Percentiles rank a stretch among this genome's conserved stretches.
Evolutionary conservation across 2,113 vertebrate species (phyloP).

Genomic region (Lepus europaeus): DNA sequence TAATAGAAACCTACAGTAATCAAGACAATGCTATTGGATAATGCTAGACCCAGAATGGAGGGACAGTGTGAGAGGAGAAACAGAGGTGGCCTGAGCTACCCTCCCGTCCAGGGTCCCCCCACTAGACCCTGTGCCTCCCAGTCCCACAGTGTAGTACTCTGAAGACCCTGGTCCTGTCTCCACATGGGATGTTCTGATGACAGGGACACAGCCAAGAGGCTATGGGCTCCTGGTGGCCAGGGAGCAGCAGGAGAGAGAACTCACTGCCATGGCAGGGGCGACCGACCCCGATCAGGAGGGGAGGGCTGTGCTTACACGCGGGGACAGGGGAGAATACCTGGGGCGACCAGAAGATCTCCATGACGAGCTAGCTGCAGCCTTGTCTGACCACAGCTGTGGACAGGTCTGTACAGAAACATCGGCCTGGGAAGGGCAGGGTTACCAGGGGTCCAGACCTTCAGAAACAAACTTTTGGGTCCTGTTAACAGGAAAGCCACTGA

Average conservation of each 20-base stretch:
- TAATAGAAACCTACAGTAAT: not conserved
- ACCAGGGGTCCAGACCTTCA: not conserved
- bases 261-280: not conserved
- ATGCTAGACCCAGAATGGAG: not conserved
- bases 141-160: not conserved
- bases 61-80: not conserved
- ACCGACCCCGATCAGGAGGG: not conserved
- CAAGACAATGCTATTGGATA: not conserved
- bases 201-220: not conserved
- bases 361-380: not conserved
- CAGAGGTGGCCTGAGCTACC: not conserved
- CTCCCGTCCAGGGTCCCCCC: not conserved
- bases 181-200: not conserved
- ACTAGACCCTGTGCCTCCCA: not conserved
- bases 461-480: not conserved
- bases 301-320: not conserved
- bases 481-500: not conserved
- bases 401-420: not conserved
- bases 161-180: not conserved
- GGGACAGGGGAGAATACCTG: not conserved
- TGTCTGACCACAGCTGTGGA: not conserved
- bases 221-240: not conserved
- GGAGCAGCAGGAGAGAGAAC: not conserved
- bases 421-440: not conserved
- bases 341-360: not conserved